Base-by-base conservation (phyloP, 2,888 invertebrate species). In the Zhuqinia jingwanae region DNA sequence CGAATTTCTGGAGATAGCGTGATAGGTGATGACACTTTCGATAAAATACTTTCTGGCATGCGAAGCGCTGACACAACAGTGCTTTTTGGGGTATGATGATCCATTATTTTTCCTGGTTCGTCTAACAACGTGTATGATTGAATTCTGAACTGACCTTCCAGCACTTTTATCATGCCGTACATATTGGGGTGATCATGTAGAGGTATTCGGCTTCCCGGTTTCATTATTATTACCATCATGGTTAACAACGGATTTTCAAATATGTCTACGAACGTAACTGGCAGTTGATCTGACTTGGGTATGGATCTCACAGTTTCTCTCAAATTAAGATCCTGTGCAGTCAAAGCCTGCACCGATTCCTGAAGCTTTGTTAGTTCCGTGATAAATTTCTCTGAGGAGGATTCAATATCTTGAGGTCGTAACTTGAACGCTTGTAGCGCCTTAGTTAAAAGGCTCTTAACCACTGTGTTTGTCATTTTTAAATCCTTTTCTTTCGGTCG, bases 151-250 rank as follows among this genome's bases (percentile, higher is more conserved):
- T 89, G 84, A 0, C 90, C 90, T 68, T 87, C 85, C 0, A 90
- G 53, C 0, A 90, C 88, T 60, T 90, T 90, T 2, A 90, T 63
- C 17, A 89, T 77, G n/a, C 90, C 90, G 63, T 84, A 88, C 90
- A 90, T 90, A 8, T 80, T 87, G 0, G 90, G 90, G 65, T 90
- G 90, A 20, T 90, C 90, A 76, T 90, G 90, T 11, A 90, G 80
- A 17, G 90, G 90, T 73, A 90, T 88, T 6, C 79, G 50, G 50
- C 79, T 80, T 58, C 89, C 89, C 0, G 89, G 88, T 13, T 88
- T 87, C 45, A 90, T 77, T 10, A 90, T 87, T 42, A 90, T 90
- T 20, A 90, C 85, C 70, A 89, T 89, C 22, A 89, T 86, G 5
- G 86, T 86, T 15, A 90, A 65, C 22, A 88, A n/a, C 1, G 85